A percentile compares a stretch with the other conserved stretches of the same genome.
Evolutionary conservation across 2,888 invertebrate genomes (phyloP).

Genomic region (Andrena bicolor): DNA sequence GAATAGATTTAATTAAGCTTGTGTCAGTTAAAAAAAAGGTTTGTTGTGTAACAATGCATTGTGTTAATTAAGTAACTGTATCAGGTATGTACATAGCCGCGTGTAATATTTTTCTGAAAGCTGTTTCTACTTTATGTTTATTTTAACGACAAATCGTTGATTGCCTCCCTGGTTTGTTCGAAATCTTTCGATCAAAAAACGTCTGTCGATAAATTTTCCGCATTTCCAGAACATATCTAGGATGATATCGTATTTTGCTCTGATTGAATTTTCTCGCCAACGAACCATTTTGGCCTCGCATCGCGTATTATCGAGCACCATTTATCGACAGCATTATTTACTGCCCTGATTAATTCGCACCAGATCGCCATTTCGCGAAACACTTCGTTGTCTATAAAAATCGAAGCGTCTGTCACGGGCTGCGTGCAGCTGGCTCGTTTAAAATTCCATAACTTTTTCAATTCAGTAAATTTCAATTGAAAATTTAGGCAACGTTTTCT

Average conservation of each 20-base stretch:
- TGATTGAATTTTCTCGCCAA: conserved; percentile 55
- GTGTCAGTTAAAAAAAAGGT: too few relatives aligned
- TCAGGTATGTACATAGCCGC: too few relatives aligned
- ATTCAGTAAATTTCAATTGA: too few relatives aligned
- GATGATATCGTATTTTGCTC: conserved; percentile 59
- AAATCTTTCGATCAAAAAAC: neutral
- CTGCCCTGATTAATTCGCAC: conserved; percentile 40
- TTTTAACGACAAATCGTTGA: neutral
- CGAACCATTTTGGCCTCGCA: conserved; percentile 39
- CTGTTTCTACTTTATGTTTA: neutral
- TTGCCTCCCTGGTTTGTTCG: neutral
- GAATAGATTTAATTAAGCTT: too few relatives aligned
- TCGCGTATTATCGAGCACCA: conserved; percentile 48
- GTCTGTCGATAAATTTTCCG: conserved; percentile 13
- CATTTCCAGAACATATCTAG: neutral
- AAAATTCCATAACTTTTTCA: too few relatives aligned
- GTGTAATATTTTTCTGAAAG: too few relatives aligned
- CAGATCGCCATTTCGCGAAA: conserved; percentile 39
- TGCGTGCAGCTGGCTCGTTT: too few relatives aligned
- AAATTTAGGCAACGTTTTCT: too few relatives aligned
- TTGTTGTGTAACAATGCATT: too few relatives aligned
- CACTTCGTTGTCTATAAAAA: neutral
- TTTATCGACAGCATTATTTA: conserved; percentile 60
- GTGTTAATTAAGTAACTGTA: too few relatives aligned
- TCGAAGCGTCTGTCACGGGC: neutral